Evolutionary conservation across 2,797 vertebrate genomes (phyloP).

Genomic region (Hippoglossus hippoglossus): DNA sequence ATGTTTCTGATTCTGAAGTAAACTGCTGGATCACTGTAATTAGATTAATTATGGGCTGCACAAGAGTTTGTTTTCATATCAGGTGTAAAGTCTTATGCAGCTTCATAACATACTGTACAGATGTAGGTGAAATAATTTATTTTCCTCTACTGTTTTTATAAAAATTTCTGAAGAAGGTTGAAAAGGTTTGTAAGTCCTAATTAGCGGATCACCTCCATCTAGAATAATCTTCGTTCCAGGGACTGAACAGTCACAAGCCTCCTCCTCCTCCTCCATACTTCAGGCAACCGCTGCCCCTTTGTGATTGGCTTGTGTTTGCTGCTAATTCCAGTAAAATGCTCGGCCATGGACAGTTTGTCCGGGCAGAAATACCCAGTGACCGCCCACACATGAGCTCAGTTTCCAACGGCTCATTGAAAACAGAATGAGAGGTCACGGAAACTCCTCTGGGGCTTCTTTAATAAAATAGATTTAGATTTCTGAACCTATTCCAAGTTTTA

Average conservation of each 20-base stretch:
- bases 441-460: constrained; percentile 1
- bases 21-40: too few relatives aligned
- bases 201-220: neutral
- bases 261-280: neutral
- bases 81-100: too few relatives aligned
- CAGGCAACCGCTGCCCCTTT: neutral
- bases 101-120: too few relatives aligned
- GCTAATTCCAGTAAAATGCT: constrained; percentile 19
- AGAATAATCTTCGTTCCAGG: neutral
- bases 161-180: too few relatives aligned
- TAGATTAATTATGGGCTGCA: too few relatives aligned
- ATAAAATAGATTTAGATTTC: constrained; percentile 13
- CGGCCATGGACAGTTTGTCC: constrained; percentile 14
- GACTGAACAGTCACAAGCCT: neutral
- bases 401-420: constrained; percentile 13
- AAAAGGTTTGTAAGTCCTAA: too few relatives aligned
- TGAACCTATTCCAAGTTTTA: neutral
- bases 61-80: too few relatives aligned
- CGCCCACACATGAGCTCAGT: constrained; percentile 15
- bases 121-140: neutral
- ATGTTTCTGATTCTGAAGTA: neutral
- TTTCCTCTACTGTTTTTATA: neutral
- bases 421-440: neutral
- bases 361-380: neutral
- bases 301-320: constrained; percentile 3